Base-by-base conservation (phyloP, 2,113 vertebrate species). In the Perccottus glenii region DNA sequence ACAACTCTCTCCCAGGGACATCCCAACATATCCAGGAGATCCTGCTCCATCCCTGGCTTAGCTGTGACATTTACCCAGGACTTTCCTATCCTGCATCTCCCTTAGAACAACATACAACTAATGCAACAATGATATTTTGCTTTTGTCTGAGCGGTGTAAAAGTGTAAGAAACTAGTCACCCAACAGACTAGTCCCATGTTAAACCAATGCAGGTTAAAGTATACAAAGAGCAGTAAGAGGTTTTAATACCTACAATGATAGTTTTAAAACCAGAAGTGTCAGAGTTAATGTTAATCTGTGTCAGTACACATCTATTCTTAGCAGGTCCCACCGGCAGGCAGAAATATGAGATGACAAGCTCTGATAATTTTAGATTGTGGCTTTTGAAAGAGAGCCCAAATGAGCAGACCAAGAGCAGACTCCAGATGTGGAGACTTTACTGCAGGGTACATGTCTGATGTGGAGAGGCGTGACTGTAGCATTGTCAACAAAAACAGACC, bases 271-370 rank as follows among this genome's bases (percentile, higher is more conserved):
- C 59, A 55, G 53, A 51, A 14, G 36, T 45, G 57, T 58, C 60
- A 67, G 48, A 5, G 36, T 59, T 11, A 3, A 46, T 67, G 83
- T 75, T 87, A 87, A 88, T 87, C 85, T 86, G 83, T 80, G 77
- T 70, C 82, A 74, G 66, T 47, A 51, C 82, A 68, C 49, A 60
- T 61, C 83, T 90, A 89, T 86, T 87, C 75, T 86, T 89, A 84
- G 85, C 61, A 0, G 5, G 75, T 71, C 75, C 79, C 76, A 53
- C 44, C n/a, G 44, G 81, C 73, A 57, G 6, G 65, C 75, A 83
- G 89, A 89, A 90, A 90, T 80, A 81, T 83, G 87, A 90, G 77
- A 73, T 52, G 64, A 69, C 69, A 60, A 58, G 69, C 40, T 48
- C 64, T 53, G 78, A 55, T 87, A 88, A 85, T 75, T 87, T 85